Evolutionary conservation across 2,888 invertebrate genomes (phyloP).

Genomic region (Dione vanillae): DNA sequence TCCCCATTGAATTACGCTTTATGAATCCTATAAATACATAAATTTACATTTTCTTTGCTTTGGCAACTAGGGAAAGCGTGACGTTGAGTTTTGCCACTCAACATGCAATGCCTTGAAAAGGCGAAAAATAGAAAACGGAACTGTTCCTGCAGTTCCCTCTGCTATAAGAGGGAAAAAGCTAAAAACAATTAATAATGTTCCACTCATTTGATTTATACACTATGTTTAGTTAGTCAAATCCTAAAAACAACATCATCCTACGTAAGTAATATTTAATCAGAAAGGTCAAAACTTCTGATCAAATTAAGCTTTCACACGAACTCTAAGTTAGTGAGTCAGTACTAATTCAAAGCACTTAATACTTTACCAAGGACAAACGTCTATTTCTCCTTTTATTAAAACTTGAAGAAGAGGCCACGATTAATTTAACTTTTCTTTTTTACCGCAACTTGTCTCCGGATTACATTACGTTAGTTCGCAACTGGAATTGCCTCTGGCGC

Average conservation of each 20-base stretch:
- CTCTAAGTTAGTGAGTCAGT: constrained; percentile 7
- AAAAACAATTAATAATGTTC: too few relatives aligned
- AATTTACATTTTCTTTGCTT: too few relatives aligned
- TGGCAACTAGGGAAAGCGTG: too few relatives aligned
- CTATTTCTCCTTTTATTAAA: constrained; percentile 58
- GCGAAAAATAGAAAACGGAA: too few relatives aligned
- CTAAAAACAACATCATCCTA: neutral
- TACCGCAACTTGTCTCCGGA: constrained; percentile 41
- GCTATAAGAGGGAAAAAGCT: too few relatives aligned
- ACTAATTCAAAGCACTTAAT: constrained; percentile 26
- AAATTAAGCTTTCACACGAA: constrained; percentile 9
- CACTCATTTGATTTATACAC: too few relatives aligned
- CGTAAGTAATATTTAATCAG: constrained; percentile 6
- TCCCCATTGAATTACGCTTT: too few relatives aligned
- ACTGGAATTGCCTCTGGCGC: constrained; percentile 40
- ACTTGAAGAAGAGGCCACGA: constrained; percentile 56
- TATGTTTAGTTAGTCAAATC: neutral
- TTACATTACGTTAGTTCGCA: constrained; percentile 41
- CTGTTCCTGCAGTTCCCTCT: too few relatives aligned
- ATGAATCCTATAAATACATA: too few relatives aligned
- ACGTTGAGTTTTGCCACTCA: too few relatives aligned
- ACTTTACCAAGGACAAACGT: constrained; percentile 29
- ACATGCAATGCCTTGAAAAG: too few relatives aligned
- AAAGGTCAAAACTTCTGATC: neutral
- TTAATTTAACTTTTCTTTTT: constrained; percentile 65